Evolutionary conservation across 2,888 invertebrate species (phyloP).

Genomic region (Bruchidius siliquastri): DNA sequence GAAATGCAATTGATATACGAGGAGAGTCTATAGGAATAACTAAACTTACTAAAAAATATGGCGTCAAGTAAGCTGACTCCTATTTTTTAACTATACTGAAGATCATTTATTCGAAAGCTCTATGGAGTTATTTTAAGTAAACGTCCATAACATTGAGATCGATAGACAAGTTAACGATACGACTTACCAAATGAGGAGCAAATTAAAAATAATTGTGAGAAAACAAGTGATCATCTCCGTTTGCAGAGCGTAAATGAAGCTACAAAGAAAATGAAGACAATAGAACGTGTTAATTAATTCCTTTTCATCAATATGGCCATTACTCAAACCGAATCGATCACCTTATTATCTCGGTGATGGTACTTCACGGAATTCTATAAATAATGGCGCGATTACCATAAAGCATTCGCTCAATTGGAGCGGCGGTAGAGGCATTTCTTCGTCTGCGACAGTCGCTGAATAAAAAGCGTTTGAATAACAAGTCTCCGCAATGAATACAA

Average conservation of each 20-base stretch:
- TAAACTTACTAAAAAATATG: no score
- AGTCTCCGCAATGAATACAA: constrained; percentile 9
- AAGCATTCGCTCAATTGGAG: not conserved
- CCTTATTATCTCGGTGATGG: not conserved
- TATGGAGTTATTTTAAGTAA: no score
- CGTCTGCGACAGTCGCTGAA: not conserved
- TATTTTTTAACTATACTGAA: no score
- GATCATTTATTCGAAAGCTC: no score
- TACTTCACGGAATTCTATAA: not conserved
- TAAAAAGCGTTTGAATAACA: constrained; percentile 11
- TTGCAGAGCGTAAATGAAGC: not conserved
- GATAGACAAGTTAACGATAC: no score
- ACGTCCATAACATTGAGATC: no score
- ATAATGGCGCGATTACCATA: not conserved
- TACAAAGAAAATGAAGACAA: not conserved
- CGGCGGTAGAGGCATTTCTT: not conserved
- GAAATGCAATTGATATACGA: not conserved
- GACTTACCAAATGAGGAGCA: no score
- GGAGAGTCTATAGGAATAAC: no score
- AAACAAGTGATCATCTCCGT: not conserved
- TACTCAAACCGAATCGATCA: not conserved
- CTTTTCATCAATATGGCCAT: not conserved
- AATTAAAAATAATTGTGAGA: not conserved
- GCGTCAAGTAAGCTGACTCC: no score
- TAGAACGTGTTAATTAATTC: not conserved